These are phyloP conservation scores for Drosophila busckii DNA, from an alignment of 1,140 invertebrate genomes.

Conservation along the genomic window DNA sequence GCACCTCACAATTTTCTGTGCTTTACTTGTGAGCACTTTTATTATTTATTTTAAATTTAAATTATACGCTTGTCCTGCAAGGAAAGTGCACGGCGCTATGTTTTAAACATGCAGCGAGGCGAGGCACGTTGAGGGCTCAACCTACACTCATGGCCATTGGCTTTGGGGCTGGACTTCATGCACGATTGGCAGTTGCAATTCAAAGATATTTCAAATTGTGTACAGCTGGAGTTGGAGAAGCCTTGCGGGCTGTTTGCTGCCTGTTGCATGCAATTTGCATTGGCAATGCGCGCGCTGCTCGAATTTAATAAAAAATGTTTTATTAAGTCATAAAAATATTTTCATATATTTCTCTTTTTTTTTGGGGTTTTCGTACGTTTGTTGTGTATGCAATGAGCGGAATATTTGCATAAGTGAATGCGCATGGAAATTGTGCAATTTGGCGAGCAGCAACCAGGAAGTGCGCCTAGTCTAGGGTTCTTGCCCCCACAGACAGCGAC, in stretches of 20 bases:
- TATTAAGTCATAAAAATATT: slow-evolving; percentile 77
- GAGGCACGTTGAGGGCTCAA: slow-evolving; percentile 1
- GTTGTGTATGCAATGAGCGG: slow-evolving; percentile 31
- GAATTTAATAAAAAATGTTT: slow-evolving; percentile 76
- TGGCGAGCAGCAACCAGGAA: slow-evolving; percentile 59
- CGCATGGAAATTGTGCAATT: slow-evolving; percentile 70
- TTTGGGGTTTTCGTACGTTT: too few relatives aligned
- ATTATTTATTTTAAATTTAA: slow-evolving; percentile 70
- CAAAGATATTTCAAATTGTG: slow-evolving; percentile 75
- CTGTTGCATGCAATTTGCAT: slow-evolving; percentile 68
- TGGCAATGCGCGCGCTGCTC: slow-evolving; percentile 57
- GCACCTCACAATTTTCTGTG: background rate
- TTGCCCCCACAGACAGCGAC: too few relatives aligned
- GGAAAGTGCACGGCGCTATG: slow-evolving; percentile 71
- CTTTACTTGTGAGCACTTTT: too few relatives aligned
- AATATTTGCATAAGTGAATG: slow-evolving; percentile 73
- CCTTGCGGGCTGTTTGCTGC: background rate
- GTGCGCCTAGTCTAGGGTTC: slow-evolving; percentile 28
- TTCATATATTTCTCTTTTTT: too few relatives aligned
- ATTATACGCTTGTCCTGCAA: slow-evolving; percentile 61
- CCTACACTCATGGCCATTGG: slow-evolving; percentile 11
- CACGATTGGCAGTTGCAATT: slow-evolving; percentile 76
- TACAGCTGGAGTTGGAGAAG: slow-evolving; percentile 7
- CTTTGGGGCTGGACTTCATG: slow-evolving; percentile 45
- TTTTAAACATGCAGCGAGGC: slow-evolving; percentile 54